phyloP scores from a whole-genome alignment of 2,888 invertebrate genomes.

The Megastigmus dorsalis region DNA sequence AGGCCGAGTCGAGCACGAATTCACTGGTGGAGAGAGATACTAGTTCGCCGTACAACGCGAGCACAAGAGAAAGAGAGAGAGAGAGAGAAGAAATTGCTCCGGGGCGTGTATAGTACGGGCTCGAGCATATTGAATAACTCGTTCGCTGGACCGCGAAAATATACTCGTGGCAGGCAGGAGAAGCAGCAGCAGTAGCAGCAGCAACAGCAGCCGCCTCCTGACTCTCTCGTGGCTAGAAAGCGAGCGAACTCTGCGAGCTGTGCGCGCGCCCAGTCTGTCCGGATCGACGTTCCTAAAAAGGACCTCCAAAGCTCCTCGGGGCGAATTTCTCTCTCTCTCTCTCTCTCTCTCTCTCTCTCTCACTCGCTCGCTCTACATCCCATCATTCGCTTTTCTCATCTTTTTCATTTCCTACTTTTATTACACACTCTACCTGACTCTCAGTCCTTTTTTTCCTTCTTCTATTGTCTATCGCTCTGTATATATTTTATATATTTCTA shows the following conservation, averaged over 20 bases:
- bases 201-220: conserved; percentile 16
- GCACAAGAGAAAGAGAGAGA: conserved; percentile 46
- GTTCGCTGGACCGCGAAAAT: conserved; percentile 75
- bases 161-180: conserved; percentile 67
- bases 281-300: too few relatives aligned
- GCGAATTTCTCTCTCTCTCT: conserved; percentile 60
- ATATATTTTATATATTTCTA: too few relatives aligned
- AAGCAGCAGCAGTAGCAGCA: conserved; percentile 53
- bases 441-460: background rate
- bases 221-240: conserved; percentile 1
- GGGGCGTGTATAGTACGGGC: conserved; percentile 69
- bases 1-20: too few relatives aligned
- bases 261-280: conserved; percentile 57
- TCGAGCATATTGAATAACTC: conserved; percentile 75
- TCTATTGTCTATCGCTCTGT: too few relatives aligned
- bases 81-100: conserved; percentile 69
- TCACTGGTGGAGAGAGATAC: too few relatives aligned
- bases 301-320: conserved; percentile 67
- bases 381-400: background rate
- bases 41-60: too few relatives aligned
- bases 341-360: background rate
- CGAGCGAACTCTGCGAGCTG: conserved; percentile 55
- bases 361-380: background rate
- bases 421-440: conserved; percentile 58
- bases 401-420: conserved; percentile 57